These are phyloP conservation scores for Pseudorhiza aurosa DNA, from an alignment of 30 jellyfish, hydroid and myxozoan species.

Conservation along the genomic window DNA sequence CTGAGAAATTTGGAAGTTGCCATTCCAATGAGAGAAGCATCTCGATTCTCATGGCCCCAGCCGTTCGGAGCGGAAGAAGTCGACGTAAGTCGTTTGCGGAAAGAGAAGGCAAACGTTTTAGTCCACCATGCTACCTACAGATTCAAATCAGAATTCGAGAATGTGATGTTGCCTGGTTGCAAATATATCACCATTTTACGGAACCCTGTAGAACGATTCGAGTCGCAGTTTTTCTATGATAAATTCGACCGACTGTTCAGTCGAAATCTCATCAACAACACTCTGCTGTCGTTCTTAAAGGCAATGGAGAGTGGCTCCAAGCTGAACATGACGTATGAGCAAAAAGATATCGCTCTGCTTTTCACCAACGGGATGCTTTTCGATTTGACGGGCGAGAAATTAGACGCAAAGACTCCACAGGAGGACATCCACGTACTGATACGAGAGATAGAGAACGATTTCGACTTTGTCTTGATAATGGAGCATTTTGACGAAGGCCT, in stretches of 20 bases:
- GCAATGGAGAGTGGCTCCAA: slow-evolving; percentile 6
- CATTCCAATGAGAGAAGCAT: slow-evolving; percentile 41
- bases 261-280: slow-evolving; percentile 3
- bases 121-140: slow-evolving; percentile 73
- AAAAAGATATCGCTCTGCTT: slow-evolving; percentile 2
- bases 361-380: slow-evolving; percentile 61
- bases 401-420: slow-evolving; percentile 5
- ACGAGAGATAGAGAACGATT: slow-evolving; percentile 47
- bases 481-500: slow-evolving; percentile 83
- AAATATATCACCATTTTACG: slow-evolving; percentile 67
- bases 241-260: slow-evolving; percentile 48
- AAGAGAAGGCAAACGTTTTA: slow-evolving; percentile 61
- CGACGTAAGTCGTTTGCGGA: slow-evolving; percentile 59
- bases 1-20: slow-evolving; percentile 57
- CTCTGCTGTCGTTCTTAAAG: slow-evolving; percentile 27
- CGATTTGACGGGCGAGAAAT: slow-evolving; percentile 51
- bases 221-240: slow-evolving; percentile 70
- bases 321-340: neutral
- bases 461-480: slow-evolving; percentile 72
- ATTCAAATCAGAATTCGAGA: slow-evolving; percentile 43
- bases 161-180: slow-evolving; percentile 58
- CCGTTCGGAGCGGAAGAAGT: slow-evolving; percentile 60
- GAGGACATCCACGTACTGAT: slow-evolving; percentile 28
- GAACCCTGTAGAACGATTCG: slow-evolving; percentile 70
- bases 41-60: slow-evolving; percentile 77